A percentile compares a stretch with the other conserved stretches of the same genome.
These are phyloP conservation scores for Stichodactyla mertensii DNA, from an alignment of 64 coral and sea anemone genomes.

Conservation along the genomic window DNA sequence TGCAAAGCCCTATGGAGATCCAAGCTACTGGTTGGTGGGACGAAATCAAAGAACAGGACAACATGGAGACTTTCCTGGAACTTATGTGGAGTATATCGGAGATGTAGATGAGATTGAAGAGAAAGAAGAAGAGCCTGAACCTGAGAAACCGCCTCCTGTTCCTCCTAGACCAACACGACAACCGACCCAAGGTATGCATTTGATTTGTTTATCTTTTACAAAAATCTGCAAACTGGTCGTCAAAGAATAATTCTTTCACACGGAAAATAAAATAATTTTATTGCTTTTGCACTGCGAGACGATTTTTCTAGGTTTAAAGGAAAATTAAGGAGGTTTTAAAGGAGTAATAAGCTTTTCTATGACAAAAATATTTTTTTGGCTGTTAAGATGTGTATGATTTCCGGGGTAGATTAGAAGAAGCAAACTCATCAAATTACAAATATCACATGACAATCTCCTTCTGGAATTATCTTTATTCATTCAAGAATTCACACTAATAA, in stretches of 20 bases:
- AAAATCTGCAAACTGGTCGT: background rate
- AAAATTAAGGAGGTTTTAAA: background rate
- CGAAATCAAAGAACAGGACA: conserved; percentile 62
- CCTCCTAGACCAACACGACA: conserved; percentile 31
- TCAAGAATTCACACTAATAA: background rate
- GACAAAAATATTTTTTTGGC: background rate
- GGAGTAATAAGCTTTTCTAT: background rate
- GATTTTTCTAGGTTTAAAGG: background rate
- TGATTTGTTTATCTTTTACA: background rate
- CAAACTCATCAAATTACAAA: background rate
- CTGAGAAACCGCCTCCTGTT: conserved; percentile 54
- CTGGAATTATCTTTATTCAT: background rate
- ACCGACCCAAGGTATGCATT: background rate
- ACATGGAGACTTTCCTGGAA: conserved; percentile 77
- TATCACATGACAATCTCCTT: background rate
- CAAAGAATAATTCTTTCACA: background rate
- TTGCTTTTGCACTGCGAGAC: background rate
- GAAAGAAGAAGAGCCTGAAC: background rate
- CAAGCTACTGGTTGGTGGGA: conserved; percentile 59
- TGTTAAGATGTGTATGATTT: background rate
- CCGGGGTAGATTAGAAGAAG: background rate
- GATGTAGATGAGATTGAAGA: conserved; percentile 54
- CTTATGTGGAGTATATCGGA: conserved; percentile 78
- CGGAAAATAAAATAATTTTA: background rate
- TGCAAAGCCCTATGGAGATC: conserved; percentile 39